phyloP scores from a whole-genome alignment of 2,113 vertebrate genomes.

The Nettapus auritus region DNA sequence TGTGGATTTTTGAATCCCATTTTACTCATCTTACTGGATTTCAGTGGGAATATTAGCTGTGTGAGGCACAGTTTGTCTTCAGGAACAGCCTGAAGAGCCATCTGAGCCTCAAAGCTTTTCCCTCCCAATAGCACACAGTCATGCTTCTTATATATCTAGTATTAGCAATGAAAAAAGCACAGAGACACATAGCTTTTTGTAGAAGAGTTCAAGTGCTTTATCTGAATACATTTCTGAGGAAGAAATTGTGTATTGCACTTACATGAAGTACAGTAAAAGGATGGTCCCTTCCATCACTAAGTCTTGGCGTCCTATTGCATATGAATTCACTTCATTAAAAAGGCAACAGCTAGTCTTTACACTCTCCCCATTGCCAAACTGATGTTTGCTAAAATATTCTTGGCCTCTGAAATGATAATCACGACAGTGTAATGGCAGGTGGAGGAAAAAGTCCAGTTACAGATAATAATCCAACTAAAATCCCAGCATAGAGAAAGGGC shows the following conservation, averaged over 20 bases:
- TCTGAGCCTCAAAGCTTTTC: not conserved
- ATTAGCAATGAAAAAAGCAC: not conserved
- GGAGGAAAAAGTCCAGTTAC: not conserved
- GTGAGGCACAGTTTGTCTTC: not conserved
- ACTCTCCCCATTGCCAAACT: not conserved
- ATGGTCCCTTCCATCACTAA: not conserved
- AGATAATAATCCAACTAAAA: not conserved
- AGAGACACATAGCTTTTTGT: not conserved
- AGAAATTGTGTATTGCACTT: not conserved
- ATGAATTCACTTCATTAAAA: not conserved
- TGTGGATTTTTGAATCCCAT: not conserved
- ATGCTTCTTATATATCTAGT: not conserved
- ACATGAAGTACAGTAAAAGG: not conserved
- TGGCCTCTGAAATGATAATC: not conserved
- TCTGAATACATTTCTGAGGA: not conserved
- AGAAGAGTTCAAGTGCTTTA: not conserved
- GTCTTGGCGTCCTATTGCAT: not conserved
- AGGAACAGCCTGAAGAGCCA: not conserved
- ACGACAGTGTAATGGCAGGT: not conserved
- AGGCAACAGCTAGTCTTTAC: not conserved
- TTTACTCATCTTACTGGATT: not conserved
- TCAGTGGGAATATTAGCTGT: not conserved
- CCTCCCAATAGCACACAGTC: not conserved
- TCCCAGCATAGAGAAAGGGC: rapidly evolving
- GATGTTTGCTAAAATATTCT: not conserved